phyloP scores from a whole-genome alignment of 2,888 invertebrate species.

The Tethea ocularis region DNA sequence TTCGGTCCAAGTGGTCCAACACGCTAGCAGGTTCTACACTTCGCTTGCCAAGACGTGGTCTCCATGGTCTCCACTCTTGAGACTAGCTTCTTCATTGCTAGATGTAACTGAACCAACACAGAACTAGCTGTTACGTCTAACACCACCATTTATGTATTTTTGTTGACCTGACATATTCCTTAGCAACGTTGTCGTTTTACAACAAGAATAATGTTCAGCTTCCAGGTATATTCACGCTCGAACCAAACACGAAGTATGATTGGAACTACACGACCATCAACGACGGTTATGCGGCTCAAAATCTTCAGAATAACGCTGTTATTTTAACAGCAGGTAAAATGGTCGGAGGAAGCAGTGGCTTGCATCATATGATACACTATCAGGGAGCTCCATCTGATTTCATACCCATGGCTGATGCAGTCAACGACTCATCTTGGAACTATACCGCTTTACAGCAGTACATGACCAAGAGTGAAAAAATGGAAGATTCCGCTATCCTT shows the following conservation, averaged over 20 bases:
- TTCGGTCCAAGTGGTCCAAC: too few relatives aligned
- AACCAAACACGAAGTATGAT: neutral
- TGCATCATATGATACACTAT: constrained; percentile 34
- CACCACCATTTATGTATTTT: too few relatives aligned
- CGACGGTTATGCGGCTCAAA: neutral
- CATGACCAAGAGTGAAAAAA: constrained; percentile 37
- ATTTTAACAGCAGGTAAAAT: constrained; percentile 28
- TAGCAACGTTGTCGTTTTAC: neutral
- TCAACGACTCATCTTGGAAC: constrained; percentile 33
- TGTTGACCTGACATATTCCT: too few relatives aligned
- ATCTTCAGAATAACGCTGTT: neutral
- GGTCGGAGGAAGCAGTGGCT: constrained; percentile 38
- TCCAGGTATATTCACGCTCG: constrained; percentile 7
- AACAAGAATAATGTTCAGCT: neutral
- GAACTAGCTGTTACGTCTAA: too few relatives aligned
- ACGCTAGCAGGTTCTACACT: too few relatives aligned
- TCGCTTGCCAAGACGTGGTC: too few relatives aligned
- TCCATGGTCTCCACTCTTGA: too few relatives aligned
- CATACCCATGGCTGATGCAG: constrained; percentile 32
- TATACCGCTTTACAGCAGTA: constrained; percentile 32
- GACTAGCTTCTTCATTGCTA: too few relatives aligned
- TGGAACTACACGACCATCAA: neutral
- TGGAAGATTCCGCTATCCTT: constrained; percentile 29
- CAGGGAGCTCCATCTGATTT: constrained; percentile 39
- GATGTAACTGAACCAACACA: too few relatives aligned